A percentile compares a stretch with the other conserved stretches of the same genome.
These are phyloP conservation scores for Montifringilla adamsi DNA, from an alignment of 2,113 vertebrate genomes.

Conservation along the genomic window DNA sequence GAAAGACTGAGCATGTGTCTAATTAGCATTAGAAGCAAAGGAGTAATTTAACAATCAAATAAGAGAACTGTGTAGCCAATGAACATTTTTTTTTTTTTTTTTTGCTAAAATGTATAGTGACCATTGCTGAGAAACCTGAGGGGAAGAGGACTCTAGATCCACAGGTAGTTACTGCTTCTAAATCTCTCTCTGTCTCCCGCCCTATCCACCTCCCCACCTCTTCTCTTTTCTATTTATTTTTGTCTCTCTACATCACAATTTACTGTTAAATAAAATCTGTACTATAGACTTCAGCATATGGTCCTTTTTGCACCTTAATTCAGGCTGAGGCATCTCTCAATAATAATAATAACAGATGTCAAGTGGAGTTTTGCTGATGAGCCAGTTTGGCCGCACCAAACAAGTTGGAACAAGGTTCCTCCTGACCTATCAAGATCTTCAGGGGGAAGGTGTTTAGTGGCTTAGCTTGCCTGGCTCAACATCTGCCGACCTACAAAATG, in stretches of 20 bases:
- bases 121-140: background rate
- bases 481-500: background rate
- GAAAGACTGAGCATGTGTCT: background rate
- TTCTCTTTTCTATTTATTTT: background rate
- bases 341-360: background rate
- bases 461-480: background rate
- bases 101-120: background rate
- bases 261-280: background rate
- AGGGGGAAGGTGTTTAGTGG: background rate
- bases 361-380: background rate
- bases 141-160: background rate
- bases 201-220: rapidly evolving
- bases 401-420: background rate
- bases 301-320: background rate
- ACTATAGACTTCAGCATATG: background rate
- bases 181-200: background rate
- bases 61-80: background rate
- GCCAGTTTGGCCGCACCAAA: background rate
- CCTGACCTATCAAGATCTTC: background rate
- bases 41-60: background rate
- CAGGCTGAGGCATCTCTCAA: background rate
- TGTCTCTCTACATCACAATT: background rate
- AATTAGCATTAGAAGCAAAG: background rate
- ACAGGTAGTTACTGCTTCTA: background rate
- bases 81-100: background rate